Conservation (phyloP, 2,113 vertebrate species). For the Scytalopus superciliaris region DNA sequence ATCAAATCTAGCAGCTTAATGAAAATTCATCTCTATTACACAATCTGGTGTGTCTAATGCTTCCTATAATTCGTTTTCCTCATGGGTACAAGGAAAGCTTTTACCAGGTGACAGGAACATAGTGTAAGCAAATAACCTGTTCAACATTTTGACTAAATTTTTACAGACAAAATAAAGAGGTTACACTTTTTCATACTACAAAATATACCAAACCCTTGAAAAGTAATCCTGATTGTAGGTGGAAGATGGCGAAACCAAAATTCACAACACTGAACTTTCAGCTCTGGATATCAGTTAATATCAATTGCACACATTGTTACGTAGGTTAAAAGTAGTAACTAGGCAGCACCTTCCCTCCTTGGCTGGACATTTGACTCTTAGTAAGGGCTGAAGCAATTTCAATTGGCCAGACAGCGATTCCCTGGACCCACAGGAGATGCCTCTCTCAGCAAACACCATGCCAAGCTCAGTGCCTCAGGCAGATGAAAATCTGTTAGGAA, state of each 20-base stretch:
- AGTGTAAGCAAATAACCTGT: neutral
- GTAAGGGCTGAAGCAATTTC: neutral
- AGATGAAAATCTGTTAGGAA: conserved; percentile 7
- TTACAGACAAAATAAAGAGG: neutral
- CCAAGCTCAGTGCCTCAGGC: neutral
- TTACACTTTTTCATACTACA: neutral
- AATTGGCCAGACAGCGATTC: neutral
- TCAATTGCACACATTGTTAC: neutral
- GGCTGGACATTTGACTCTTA: conserved; percentile 33
- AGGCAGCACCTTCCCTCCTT: conserved; percentile 3
- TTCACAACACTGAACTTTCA: neutral
- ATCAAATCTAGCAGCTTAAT: neutral
- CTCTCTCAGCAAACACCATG: neutral
- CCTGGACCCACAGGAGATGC: neutral
- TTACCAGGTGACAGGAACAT: neutral
- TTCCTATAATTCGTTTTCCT: neutral
- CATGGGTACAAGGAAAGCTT: neutral
- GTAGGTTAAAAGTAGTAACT: conserved; percentile 44
- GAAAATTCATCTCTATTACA: neutral
- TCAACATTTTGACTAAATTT: neutral
- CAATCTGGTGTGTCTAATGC: neutral
- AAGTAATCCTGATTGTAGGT: neutral
- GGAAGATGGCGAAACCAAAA: neutral
- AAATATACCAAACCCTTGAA: neutral
- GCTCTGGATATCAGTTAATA: neutral